phyloP scores from a whole-genome alignment of 2,113 vertebrate genomes.

The Actenoides lindsayi region DNA sequence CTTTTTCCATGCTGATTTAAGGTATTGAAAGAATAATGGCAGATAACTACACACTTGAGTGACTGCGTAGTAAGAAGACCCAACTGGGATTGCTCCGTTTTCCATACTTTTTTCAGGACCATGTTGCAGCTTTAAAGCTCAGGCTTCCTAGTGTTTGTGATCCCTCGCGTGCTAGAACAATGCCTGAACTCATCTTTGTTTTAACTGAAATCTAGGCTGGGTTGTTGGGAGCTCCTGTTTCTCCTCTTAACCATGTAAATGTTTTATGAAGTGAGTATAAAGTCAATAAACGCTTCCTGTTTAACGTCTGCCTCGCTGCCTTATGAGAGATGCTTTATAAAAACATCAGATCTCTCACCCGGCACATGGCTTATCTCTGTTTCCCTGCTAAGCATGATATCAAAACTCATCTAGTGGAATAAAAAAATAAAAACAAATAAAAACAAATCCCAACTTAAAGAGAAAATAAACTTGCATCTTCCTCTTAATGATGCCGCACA shows the following conservation, averaged over 20 bases:
- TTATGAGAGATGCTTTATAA: conserved; percentile 24
- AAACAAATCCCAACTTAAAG: not conserved
- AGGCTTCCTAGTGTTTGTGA: not conserved
- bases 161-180: not conserved
- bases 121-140: not conserved
- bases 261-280: conserved; percentile 49
- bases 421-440: too few relatives aligned
- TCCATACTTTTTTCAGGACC: accelerated
- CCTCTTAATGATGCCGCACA: not conserved
- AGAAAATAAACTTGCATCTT: not conserved
- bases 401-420: not conserved
- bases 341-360: conserved; percentile 14
- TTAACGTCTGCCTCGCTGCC: not conserved
- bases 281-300: conserved; percentile 62
- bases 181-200: not conserved
- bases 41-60: accelerated
- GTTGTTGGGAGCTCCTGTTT: conserved; percentile 6
- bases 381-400: conserved; percentile 5
- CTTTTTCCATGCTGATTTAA: not conserved
- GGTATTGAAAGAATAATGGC: not conserved
- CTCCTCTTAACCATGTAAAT: not conserved
- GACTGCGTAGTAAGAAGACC: not conserved
- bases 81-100: accelerated
- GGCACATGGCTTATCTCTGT: not conserved
- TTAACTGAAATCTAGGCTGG: not conserved